Evolutionary conservation across 2,797 vertebrate species (phyloP).

Genomic region (Chromobotia macracanthus): DNA sequence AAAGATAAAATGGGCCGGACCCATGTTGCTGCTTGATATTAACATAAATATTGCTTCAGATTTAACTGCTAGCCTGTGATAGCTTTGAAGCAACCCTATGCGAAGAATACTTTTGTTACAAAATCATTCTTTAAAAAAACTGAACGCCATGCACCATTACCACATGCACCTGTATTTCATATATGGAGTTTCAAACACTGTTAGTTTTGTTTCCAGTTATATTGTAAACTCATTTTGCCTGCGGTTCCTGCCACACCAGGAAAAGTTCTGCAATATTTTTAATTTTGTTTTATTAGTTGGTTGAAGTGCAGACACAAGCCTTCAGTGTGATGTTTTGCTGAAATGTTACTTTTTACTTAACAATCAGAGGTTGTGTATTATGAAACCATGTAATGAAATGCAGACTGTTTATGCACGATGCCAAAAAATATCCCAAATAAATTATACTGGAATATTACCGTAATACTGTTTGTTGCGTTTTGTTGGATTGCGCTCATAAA

Average conservation of each 20-base stretch:
- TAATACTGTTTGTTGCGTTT: conserved; percentile 1
- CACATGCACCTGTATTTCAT: conserved; percentile 4
- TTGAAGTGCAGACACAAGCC: background rate
- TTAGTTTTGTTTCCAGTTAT: background rate
- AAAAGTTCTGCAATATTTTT: background rate
- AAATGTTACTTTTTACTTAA: background rate
- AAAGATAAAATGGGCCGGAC: conserved; percentile 41
- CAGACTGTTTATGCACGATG: conserved; percentile 44
- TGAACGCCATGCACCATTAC: conserved; percentile 5
- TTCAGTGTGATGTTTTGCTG: background rate
- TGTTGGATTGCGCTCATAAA: background rate
- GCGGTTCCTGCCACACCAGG: background rate
- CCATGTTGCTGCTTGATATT: conserved; percentile 47
- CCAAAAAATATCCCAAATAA: conserved; percentile 47
- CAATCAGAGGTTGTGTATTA: conserved; percentile 24
- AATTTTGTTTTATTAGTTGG: background rate
- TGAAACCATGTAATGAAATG: conserved; percentile 27
- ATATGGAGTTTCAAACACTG: background rate
- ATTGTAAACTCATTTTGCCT: background rate
- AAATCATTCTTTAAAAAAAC: conserved; percentile 11
- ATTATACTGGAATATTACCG: conserved; percentile 15
- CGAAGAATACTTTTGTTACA: conserved; percentile 19
- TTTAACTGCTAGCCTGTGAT: conserved; percentile 31
- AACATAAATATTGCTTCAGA: conserved; percentile 15
- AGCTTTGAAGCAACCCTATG: conserved; percentile 16